phyloP scores from a whole-genome alignment of 2,797 vertebrate species.

The Syncerus caffer region DNA sequence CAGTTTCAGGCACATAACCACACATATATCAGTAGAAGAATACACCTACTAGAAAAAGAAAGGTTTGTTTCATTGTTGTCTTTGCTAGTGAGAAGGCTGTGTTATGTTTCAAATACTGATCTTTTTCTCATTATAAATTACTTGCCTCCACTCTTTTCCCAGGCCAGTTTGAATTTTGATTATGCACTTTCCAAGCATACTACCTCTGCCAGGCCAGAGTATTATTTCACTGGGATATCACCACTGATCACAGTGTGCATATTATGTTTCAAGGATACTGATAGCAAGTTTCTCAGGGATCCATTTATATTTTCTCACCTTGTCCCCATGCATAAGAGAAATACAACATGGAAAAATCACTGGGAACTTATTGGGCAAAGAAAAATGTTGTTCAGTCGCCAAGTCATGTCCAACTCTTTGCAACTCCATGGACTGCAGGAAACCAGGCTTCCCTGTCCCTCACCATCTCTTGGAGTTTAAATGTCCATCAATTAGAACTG shows the following conservation, averaged over 20 bases:
- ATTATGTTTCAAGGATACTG: conserved; percentile 72
- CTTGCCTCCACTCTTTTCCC: conserved; percentile 68
- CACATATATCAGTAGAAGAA: neutral
- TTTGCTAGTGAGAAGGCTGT: conserved; percentile 61
- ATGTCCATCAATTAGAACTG: neutral
- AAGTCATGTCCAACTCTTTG: neutral
- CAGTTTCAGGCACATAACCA: neutral
- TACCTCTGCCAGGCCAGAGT: conserved; percentile 63
- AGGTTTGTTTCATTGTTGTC: conserved; percentile 56
- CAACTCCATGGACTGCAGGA: neutral
- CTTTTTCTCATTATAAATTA: conserved; percentile 68
- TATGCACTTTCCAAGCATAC: conserved; percentile 69
- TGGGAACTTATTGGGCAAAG: neutral
- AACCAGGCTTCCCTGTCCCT: neutral
- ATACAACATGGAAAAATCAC: neutral
- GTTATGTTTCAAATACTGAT: conserved; percentile 65
- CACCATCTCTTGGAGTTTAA: neutral
- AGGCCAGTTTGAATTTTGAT: conserved; percentile 77
- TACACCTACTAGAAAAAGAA: conserved; percentile 41
- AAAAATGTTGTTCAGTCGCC: neutral
- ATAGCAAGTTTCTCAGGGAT: conserved; percentile 62
- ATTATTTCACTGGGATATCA: conserved; percentile 62
- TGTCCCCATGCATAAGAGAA: conserved; percentile 18
- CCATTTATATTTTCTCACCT: conserved; percentile 33
- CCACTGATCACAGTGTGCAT: conserved; percentile 59